phyloP scores from a whole-genome alignment of 2,888 invertebrate species.

The Drosophila ezoana region DNA sequence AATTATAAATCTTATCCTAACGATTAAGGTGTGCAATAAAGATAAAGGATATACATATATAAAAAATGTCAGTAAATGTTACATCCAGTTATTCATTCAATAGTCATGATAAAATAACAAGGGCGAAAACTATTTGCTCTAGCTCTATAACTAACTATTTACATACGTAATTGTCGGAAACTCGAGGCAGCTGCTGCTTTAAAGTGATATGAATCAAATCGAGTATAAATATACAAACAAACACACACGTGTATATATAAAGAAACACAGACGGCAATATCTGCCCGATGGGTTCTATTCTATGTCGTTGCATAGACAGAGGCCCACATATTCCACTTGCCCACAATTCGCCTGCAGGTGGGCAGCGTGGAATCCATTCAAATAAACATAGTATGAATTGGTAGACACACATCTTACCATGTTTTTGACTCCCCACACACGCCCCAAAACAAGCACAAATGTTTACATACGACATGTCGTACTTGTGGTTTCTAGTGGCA shows the following conservation, averaged over 20 bases:
- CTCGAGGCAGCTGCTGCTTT: neutral
- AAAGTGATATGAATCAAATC: slow-evolving; percentile 2
- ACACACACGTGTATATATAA: neutral
- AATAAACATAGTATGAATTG: no score
- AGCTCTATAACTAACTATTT: neutral
- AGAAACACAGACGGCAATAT: neutral
- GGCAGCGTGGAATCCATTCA: slow-evolving; percentile 16
- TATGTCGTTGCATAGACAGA: slow-evolving; percentile 23
- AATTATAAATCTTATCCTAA: no score
- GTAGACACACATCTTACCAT: slow-evolving; percentile 4
- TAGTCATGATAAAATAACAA: neutral
- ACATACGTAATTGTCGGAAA: slow-evolving; percentile 7
- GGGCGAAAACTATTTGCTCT: neutral
- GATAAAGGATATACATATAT: no score
- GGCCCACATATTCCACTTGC: slow-evolving; percentile 8
- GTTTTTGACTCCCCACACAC: neutral
- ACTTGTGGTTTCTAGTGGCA: slow-evolving; percentile 34
- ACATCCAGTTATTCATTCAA: neutral
- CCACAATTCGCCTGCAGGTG: slow-evolving; percentile 23
- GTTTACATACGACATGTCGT: slow-evolving; percentile 26
- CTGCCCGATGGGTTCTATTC: slow-evolving; percentile 20
- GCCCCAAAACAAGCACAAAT: slow-evolving; percentile 15
- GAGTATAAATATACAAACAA: neutral
- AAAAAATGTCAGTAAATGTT: no score
- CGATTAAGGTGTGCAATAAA: no score